These are phyloP conservation scores for Mythimna impura DNA, from an alignment of 2,888 invertebrate species.

Conservation along the genomic window DNA sequence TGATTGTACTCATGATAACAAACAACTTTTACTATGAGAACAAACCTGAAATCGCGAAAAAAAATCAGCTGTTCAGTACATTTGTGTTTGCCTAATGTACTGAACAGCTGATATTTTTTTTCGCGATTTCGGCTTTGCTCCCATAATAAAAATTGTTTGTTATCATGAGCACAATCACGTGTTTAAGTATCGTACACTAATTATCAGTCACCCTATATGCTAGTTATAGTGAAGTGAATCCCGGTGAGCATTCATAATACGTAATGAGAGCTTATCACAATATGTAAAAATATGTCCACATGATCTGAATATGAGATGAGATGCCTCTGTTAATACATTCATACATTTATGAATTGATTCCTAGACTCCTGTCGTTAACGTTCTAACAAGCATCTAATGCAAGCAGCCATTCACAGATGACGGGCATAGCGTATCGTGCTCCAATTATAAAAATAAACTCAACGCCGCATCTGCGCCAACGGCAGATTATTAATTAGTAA, in stretches of 20 bases:
- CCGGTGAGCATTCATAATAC: neutral
- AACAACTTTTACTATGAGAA: no score
- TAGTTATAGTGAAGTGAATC: neutral
- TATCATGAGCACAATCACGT: no score
- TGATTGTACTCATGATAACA: no score
- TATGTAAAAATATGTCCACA: neutral
- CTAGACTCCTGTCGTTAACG: neutral
- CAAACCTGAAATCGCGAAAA: no score
- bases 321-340: neutral
- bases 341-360: neutral
- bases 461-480: conserved; percentile 51
- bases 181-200: no score
- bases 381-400: conserved; percentile 6
- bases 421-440: conserved; percentile 48
- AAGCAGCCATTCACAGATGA: conserved; percentile 44
- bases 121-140: no score
- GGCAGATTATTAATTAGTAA: conserved; percentile 41
- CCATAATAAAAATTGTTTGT: no score
- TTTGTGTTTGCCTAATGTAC: no score
- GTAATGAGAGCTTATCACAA: neutral
- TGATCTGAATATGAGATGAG: neutral
- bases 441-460: conserved; percentile 70
- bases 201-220: no score
- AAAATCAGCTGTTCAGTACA: no score
- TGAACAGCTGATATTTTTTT: no score